phyloP scores from a whole-genome alignment of 2,888 invertebrate species.

The Timandra comae region DNA sequence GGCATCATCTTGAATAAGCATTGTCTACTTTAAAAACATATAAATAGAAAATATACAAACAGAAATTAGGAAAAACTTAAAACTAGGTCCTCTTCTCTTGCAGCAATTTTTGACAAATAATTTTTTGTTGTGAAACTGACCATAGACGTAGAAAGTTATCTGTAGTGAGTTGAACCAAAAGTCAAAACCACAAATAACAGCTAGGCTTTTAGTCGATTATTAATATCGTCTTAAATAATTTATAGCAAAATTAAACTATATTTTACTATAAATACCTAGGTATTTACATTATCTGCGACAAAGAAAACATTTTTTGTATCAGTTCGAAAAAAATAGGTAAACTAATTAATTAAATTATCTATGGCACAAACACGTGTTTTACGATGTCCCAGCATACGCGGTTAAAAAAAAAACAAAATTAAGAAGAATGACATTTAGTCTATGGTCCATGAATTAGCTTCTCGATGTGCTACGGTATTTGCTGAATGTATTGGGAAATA shows the following conservation, averaged over 20 bases:
- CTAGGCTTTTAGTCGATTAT: too few species aligned
- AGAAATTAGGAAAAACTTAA: conserved; percentile 42
- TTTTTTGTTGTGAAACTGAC: conserved; percentile 10
- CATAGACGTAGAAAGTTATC: not conserved
- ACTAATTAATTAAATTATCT: conserved; percentile 36
- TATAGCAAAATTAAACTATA: too few species aligned
- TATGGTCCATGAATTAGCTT: conserved; percentile 71
- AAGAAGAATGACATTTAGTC: conserved; percentile 44
- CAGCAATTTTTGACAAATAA: conserved; percentile 45
- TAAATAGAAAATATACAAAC: conserved; percentile 53
- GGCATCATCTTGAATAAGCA: conserved; percentile 89
- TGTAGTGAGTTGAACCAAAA: too few species aligned
- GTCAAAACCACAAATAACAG: too few species aligned
- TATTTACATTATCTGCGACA: too few species aligned
- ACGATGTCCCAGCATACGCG: conserved; percentile 24
- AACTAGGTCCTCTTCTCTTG: conserved; percentile 36
- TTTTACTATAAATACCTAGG: too few species aligned
- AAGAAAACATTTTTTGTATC: too few species aligned
- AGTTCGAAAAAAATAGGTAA: too few species aligned
- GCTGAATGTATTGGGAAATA: conserved; percentile 70
- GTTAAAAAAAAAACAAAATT: conserved; percentile 36
- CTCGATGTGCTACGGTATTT: conserved; percentile 65
- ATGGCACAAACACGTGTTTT: conserved; percentile 53
- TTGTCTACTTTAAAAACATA: conserved; percentile 60
- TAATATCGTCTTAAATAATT: too few species aligned